These are phyloP conservation scores for Boloria euphrosyne DNA, from an alignment of 2,888 invertebrate species.

Conservation along the genomic window DNA sequence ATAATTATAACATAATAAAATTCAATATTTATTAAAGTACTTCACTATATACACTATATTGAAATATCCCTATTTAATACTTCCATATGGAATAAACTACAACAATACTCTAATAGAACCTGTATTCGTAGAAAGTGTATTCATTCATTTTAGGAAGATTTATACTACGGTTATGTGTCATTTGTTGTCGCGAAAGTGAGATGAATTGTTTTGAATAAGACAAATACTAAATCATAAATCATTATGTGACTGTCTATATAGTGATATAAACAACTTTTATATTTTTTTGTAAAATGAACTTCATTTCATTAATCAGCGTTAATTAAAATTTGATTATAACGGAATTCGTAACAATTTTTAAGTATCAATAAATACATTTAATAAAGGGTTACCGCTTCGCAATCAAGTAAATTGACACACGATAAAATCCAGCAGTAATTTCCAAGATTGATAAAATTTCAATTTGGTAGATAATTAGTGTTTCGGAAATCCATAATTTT, in stretches of 20 bases:
- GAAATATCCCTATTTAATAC: too few relatives aligned
- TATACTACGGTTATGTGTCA: constrained; percentile 15
- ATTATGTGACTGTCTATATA: constrained; percentile 1
- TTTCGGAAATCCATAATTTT: constrained; percentile 1
- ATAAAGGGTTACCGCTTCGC: constrained; percentile 12
- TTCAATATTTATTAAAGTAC: too few relatives aligned
- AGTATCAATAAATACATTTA: constrained; percentile 18
- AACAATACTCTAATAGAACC: not conserved
- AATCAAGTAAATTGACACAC: constrained; percentile 21
- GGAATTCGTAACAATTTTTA: constrained; percentile 1
- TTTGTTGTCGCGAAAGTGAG: constrained; percentile 11
- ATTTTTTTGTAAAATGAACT: not conserved
- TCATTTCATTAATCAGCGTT: constrained; percentile 12
- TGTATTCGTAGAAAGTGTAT: not conserved
- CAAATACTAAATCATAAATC: not conserved
- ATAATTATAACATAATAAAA: too few relatives aligned
- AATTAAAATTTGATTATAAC: constrained; percentile 6
- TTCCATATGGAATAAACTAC: too few relatives aligned
- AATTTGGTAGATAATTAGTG: constrained; percentile 9
- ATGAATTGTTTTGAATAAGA: constrained; percentile 11
- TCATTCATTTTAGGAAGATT: constrained; percentile 9
- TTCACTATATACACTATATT: too few relatives aligned
- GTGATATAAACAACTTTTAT: not conserved
- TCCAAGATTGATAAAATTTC: constrained; percentile 18
- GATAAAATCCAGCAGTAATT: constrained; percentile 17